These are phyloP conservation scores for Megalurothrips usitatus DNA, from an alignment of 2,888 invertebrate genomes.

Conservation along the genomic window DNA sequence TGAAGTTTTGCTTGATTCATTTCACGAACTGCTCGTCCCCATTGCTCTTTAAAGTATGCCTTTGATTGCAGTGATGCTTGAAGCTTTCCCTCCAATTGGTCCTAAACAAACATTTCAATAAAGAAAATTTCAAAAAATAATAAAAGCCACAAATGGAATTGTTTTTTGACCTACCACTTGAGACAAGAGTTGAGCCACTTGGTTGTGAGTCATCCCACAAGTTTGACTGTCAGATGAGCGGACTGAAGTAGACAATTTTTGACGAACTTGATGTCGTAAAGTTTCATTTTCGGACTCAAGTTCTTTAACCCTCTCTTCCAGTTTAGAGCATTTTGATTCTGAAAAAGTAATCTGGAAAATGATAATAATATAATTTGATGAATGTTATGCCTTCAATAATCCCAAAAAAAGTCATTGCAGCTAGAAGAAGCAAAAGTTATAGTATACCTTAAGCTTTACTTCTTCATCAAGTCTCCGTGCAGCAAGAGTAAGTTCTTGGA, in stretches of 20 bases:
- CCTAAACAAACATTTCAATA: slow-evolving; percentile 42
- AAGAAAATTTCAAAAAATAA: neutral
- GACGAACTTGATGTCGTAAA: slow-evolving; percentile 37
- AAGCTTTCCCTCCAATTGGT: slow-evolving; percentile 60
- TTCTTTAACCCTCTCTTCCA: slow-evolving; percentile 42
- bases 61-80: slow-evolving; percentile 61
- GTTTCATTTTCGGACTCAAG: slow-evolving; percentile 42
- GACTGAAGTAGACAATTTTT: neutral
- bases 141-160: neutral
- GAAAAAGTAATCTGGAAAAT: slow-evolving; percentile 39
- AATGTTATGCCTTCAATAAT: no score
- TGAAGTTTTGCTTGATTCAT: slow-evolving; percentile 48
- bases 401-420: neutral
- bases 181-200: neutral
- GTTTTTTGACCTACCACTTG: neutral
- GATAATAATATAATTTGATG: neutral
- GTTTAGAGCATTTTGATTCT: slow-evolving; percentile 42
- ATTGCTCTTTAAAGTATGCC: slow-evolving; percentile 70
- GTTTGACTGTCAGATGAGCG: neutral
- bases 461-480: slow-evolving; percentile 57
- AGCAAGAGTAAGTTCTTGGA: slow-evolving; percentile 56
- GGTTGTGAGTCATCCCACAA: neutral
- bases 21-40: slow-evolving; percentile 64
- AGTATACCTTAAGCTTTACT: slow-evolving; percentile 52
- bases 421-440: slow-evolving; percentile 36